These are phyloP conservation scores for Tonatia bakeri DNA, from an alignment of 2,113 vertebrate genomes.

Conservation along the genomic window DNA sequence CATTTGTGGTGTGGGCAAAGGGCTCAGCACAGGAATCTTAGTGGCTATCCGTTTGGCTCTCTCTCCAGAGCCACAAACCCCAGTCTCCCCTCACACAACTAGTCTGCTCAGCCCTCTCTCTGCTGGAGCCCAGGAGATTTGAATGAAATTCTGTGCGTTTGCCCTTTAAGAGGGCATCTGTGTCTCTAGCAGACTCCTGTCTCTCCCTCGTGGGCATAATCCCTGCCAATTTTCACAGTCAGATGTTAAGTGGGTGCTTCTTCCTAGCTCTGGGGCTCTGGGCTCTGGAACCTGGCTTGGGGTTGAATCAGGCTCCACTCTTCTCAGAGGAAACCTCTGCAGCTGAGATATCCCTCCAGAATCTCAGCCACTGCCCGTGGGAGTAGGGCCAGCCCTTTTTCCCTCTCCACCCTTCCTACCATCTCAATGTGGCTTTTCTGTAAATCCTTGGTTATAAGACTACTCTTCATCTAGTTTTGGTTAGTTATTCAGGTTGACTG, in stretches of 20 bases:
- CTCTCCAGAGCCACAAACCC: background rate
- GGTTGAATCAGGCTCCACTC: background rate
- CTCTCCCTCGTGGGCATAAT: background rate
- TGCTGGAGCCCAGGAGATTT: background rate
- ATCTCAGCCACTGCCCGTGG: background rate
- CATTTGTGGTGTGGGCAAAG: background rate
- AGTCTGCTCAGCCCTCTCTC: background rate
- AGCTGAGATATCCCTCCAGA: background rate
- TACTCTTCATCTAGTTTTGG: background rate
- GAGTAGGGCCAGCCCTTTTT: background rate
- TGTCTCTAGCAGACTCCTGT: background rate
- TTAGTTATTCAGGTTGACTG: background rate
- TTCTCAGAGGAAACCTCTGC: background rate
- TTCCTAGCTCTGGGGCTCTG: background rate
- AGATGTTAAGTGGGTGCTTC: background rate
- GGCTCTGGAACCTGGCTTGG: background rate
- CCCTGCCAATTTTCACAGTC: background rate
- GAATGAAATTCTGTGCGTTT: background rate
- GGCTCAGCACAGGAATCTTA: background rate
- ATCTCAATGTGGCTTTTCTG: background rate
- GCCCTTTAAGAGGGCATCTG: background rate
- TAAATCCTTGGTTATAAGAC: background rate
- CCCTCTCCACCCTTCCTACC: background rate
- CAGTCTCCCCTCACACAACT: background rate
- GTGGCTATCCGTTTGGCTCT: background rate